Conservation (phyloP, 2,888 invertebrate species). For the Rhabditoides inermis region DNA sequence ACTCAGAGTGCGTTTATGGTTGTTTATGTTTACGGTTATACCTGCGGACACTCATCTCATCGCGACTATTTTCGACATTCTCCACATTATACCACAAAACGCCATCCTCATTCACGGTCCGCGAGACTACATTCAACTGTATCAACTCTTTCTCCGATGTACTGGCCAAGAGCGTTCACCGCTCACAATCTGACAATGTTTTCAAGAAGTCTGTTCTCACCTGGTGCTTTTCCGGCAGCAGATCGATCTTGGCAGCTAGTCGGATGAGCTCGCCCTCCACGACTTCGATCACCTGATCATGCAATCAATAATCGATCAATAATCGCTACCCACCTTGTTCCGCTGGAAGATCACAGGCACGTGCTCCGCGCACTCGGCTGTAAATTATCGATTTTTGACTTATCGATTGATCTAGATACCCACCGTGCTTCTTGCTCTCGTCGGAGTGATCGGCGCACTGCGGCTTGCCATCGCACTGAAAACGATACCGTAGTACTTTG, state of each 20-base stretch:
- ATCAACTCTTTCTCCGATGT: too few relatives aligned
- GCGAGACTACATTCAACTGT: too few relatives aligned
- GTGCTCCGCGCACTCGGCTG: conserved; percentile 30
- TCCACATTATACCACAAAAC: too few relatives aligned
- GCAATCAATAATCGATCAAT: too few relatives aligned
- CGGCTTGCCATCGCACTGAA: conserved; percentile 73
- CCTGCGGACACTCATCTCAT: too few relatives aligned
- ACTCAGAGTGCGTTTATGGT: not conserved
- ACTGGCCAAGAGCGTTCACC: too few relatives aligned
- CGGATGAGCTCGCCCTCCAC: conserved; percentile 24
- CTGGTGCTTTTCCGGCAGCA: conserved; percentile 21
- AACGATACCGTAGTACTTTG: not conserved
- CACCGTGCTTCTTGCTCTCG: conserved; percentile 60
- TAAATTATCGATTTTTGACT: not conserved
- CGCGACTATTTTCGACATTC: too few relatives aligned
- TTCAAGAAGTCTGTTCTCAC: too few relatives aligned
- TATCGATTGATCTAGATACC: not conserved
- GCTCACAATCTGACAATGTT: too few relatives aligned
- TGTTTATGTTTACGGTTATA: too few relatives aligned
- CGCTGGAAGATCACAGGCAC: conserved; percentile 30
- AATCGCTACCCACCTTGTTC: conserved; percentile 18
- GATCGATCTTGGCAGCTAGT: conserved; percentile 28
- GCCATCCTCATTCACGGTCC: too few relatives aligned
- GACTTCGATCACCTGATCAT: too few relatives aligned
- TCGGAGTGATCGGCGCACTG: conserved; percentile 85